Conservation (phyloP, 2,888 invertebrate genomes). For the Oscheius sp. region DNA sequence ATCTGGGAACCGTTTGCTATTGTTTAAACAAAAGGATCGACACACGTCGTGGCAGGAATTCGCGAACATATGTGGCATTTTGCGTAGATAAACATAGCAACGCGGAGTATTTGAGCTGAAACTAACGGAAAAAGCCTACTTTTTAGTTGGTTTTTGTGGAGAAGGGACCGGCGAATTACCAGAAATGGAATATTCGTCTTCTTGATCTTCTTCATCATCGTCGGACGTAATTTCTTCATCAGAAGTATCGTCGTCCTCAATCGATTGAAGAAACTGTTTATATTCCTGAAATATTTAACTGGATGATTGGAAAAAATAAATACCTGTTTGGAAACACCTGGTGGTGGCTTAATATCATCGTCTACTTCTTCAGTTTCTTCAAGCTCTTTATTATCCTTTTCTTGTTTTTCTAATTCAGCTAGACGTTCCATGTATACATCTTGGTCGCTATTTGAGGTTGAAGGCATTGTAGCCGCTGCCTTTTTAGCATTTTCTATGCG, state of each 20-base stretch:
- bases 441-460: background rate
- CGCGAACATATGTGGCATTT: background rate
- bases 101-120: background rate
- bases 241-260: conserved; percentile 20
- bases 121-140: background rate
- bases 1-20: no score
- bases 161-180: background rate
- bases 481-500: background rate
- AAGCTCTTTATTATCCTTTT: conserved; percentile 20
- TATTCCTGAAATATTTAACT: conserved; percentile 24
- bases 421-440: background rate
- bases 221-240: conserved; percentile 18
- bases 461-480: background rate
- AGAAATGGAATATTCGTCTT: background rate
- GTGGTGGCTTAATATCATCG: conserved; percentile 17
- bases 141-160: no score
- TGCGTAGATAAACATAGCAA: background rate
- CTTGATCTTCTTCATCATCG: conserved; percentile 3
- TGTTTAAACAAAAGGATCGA: background rate
- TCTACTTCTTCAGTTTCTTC: conserved; percentile 15
- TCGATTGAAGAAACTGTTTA: conserved; percentile 2
- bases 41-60: background rate
- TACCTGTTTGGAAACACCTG: conserved; percentile 25
- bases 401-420: conserved; percentile 14
- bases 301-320: no score